These are phyloP conservation scores for Erebia aethiops DNA, from an alignment of 2,888 invertebrate species.

Conservation along the genomic window DNA sequence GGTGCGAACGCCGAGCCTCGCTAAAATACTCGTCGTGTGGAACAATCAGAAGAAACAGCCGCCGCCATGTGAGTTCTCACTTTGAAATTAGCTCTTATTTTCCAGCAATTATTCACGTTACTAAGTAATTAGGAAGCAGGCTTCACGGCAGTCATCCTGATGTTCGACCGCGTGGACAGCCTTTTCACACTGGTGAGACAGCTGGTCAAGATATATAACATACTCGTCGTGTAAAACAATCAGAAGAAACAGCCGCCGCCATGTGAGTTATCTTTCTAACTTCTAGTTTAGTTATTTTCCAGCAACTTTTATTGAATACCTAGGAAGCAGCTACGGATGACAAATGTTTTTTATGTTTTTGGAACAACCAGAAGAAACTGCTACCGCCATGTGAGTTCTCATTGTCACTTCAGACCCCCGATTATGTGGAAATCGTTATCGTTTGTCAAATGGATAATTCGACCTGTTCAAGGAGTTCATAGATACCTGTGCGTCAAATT, in stretches of 20 bases:
- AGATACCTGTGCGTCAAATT: too few species aligned
- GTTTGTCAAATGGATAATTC: too few species aligned
- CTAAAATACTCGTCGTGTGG: slow-evolving; percentile 97
- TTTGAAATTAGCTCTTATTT: too few species aligned
- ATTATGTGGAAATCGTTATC: too few species aligned
- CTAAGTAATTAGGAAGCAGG: too few species aligned
- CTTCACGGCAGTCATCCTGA: slow-evolving; percentile 91
- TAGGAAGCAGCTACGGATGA: slow-evolving; percentile 91
- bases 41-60: slow-evolving; percentile 96
- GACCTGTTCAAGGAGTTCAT: too few species aligned
- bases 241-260: slow-evolving; percentile 95
- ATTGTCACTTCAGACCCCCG: too few species aligned
- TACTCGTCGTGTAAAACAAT: slow-evolving; percentile 98
- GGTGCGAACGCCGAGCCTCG: slow-evolving; percentile 93
- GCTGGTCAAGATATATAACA: slow-evolving; percentile 87
- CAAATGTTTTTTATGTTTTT: slow-evolving; percentile 94
- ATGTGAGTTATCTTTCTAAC: slow-evolving; percentile 80
- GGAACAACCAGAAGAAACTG: slow-evolving; percentile 97
- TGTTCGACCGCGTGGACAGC: slow-evolving; percentile 95
- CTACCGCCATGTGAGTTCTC: slow-evolving; percentile 86
- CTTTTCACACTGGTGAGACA: slow-evolving; percentile 93
- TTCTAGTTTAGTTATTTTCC: too few species aligned
- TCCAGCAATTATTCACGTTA: too few species aligned
- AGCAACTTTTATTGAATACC: too few species aligned
- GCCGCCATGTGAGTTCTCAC: slow-evolving; percentile 87